Percentiles rank a stretch among this genome's conserved stretches.
phyloP scores from a whole-genome alignment of 2,797 vertebrate species.

The Phrynocephalus vlangalii region DNA sequence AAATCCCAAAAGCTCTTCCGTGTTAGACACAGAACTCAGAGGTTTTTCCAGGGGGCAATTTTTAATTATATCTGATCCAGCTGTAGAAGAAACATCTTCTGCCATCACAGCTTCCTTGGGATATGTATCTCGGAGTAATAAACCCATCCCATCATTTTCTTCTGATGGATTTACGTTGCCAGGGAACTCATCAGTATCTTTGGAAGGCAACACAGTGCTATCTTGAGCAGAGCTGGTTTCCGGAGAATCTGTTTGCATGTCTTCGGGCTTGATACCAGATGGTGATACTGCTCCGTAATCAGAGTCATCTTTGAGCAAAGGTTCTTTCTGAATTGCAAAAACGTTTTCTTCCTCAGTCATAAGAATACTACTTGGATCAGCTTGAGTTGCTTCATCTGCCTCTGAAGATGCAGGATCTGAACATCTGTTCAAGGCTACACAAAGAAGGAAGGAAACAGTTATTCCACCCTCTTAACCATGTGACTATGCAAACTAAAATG shows the following conservation, averaged over 20 bases:
- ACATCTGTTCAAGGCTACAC: constrained; percentile 83
- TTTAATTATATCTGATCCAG: constrained; percentile 6
- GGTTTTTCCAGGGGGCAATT: constrained; percentile 45
- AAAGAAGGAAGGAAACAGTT: constrained; percentile 21
- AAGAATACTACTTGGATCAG: constrained; percentile 56
- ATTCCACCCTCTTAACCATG: constrained; percentile 42
- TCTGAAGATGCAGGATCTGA: constrained; percentile 79
- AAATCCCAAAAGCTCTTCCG: constrained; percentile 70
- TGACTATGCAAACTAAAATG: not conserved
- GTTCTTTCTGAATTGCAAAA: constrained; percentile 50
- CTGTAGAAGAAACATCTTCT: not conserved
- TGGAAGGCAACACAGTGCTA: constrained; percentile 68
- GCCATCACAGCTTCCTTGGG: constrained; percentile 56
- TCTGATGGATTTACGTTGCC: constrained; percentile 65
- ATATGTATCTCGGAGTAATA: rapidly evolving
- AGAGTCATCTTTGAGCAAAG: constrained; percentile 32
- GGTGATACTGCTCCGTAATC: constrained; percentile 11
- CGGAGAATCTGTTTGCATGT: not conserved
- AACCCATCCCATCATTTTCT: constrained; percentile 30
- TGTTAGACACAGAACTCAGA: constrained; percentile 39
- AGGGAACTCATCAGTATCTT: no score
- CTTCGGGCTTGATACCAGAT: constrained; percentile 33
- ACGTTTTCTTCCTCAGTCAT: constrained; percentile 30
- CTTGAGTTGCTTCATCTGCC: constrained; percentile 66
- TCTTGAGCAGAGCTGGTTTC: constrained; percentile 35